Conservation (phyloP, 2,113 vertebrate genomes). For the Camelus bactrianus region DNA sequence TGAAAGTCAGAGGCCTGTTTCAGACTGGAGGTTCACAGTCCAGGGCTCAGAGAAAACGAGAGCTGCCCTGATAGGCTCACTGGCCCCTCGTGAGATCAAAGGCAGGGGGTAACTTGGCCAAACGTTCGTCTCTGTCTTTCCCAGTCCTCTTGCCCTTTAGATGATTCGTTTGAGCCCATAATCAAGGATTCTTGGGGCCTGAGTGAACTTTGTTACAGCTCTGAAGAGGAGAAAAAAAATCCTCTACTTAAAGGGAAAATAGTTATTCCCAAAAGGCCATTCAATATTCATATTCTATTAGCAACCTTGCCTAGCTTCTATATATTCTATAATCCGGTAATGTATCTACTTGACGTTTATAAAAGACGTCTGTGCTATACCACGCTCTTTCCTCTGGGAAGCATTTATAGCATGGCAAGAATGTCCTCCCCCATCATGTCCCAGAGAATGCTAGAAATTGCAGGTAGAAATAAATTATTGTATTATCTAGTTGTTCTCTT, state of each 20-base stretch:
- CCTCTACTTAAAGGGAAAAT: slow-evolving; percentile 33
- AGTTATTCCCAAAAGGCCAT: slow-evolving; percentile 10
- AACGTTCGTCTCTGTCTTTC: neutral
- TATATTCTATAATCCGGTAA: neutral
- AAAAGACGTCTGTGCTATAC: neutral
- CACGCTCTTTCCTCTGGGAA: neutral
- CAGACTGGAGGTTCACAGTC: neutral
- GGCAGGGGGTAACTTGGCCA: neutral
- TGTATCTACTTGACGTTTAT: slow-evolving; percentile 15
- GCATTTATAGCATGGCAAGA: slow-evolving; percentile 35
- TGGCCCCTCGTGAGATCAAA: neutral
- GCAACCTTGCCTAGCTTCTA: neutral
- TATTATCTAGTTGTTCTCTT: neutral
- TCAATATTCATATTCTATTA: slow-evolving; percentile 37
- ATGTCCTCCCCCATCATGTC: neutral
- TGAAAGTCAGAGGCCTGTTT: neutral
- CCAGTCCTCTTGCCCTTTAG: neutral
- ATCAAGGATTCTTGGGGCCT: neutral
- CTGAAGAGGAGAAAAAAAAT: neutral
- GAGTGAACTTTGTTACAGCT: neutral
- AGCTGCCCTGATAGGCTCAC: neutral
- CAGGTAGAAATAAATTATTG: neutral
- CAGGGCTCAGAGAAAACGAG: neutral
- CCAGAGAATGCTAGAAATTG: slow-evolving; percentile 17
- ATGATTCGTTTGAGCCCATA: neutral